These are phyloP conservation scores for Balaenoptera acutorostrata DNA, from an alignment of 2,113 vertebrate genomes.

Conservation along the genomic window DNA sequence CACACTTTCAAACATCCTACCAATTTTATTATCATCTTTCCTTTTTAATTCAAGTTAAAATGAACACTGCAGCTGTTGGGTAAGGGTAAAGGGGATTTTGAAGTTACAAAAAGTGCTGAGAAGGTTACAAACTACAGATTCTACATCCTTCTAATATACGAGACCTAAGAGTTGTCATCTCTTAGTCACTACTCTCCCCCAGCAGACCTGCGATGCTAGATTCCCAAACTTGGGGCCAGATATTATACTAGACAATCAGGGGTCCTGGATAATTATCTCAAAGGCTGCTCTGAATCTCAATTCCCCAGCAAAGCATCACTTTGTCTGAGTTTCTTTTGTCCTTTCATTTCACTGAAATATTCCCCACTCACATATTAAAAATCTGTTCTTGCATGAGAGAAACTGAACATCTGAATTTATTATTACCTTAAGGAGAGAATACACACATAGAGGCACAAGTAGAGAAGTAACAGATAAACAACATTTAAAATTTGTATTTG, in stretches of 20 bases:
- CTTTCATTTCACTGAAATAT: neutral
- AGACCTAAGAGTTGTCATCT: neutral
- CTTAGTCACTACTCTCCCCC: neutral
- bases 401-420: neutral
- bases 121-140: neutral
- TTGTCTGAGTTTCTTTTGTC: neutral
- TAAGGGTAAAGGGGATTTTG: neutral
- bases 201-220: neutral
- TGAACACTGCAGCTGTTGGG: neutral
- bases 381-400: neutral
- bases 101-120: neutral
- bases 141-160: neutral
- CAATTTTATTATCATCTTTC: neutral
- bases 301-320: neutral
- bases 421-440: constrained; percentile 26
- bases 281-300: neutral
- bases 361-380: neutral
- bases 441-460: neutral
- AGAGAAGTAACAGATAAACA: constrained; percentile 47
- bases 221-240: neutral
- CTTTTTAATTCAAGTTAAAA: neutral
- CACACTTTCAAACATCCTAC: neutral
- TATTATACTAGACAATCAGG: neutral
- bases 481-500: constrained; percentile 58
- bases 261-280: neutral